Evolutionary conservation across 2,888 invertebrate species (phyloP).

Genomic region (Synergus gifuensis): DNA sequence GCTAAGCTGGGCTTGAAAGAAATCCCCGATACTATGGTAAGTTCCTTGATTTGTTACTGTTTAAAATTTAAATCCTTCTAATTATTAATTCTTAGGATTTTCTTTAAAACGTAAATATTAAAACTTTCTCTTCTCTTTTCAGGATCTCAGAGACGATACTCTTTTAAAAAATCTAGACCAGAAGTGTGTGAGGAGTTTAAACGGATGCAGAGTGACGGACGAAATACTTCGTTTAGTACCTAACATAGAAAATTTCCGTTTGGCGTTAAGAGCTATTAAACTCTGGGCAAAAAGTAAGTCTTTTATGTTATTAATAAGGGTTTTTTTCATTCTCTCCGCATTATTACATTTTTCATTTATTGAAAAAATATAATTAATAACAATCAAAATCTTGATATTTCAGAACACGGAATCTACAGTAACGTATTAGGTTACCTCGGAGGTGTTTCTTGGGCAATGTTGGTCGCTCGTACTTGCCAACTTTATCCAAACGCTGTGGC

Average conservation of each 20-base stretch:
- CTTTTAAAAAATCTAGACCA: constrained; percentile 96
- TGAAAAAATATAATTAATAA: constrained; percentile 18
- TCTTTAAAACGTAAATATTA: background rate
- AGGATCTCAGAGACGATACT: constrained; percentile 92
- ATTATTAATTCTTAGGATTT: background rate
- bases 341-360: no score
- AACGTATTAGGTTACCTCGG: constrained; percentile 98
- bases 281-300: constrained; percentile 98
- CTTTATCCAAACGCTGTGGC: constrained; percentile 98
- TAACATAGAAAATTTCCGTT: constrained; percentile 94
- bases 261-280: constrained; percentile 96
- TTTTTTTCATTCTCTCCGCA: no score
- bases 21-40: constrained; percentile 88
- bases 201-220: constrained; percentile 99
- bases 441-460: constrained; percentile 99
- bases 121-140: constrained; percentile 8
- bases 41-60: constrained; percentile 42
- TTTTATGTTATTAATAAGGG: constrained; percentile 2
- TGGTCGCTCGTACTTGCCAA: constrained; percentile 98
- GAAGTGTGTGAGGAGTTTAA: constrained; percentile 97
- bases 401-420: constrained; percentile 97
- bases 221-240: constrained; percentile 98
- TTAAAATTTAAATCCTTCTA: background rate
- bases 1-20: constrained; percentile 96
- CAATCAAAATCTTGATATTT: constrained; percentile 57